Percentiles rank a stretch among this genome's conserved stretches.
These are phyloP conservation scores for Tetrao urogallus DNA, from an alignment of 2,113 vertebrate genomes.

Conservation along the genomic window DNA sequence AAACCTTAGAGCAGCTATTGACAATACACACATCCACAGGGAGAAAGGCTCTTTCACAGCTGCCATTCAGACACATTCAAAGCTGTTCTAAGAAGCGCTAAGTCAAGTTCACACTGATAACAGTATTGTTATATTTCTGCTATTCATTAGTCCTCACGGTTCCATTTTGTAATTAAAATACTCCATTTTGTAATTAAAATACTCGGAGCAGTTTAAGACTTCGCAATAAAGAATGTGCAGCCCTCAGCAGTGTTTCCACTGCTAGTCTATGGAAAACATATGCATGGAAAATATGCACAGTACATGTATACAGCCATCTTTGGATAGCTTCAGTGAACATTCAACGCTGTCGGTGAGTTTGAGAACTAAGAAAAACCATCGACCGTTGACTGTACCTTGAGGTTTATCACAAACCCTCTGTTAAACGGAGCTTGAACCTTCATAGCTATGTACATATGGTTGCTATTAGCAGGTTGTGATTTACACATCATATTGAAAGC, in stretches of 20 bases:
- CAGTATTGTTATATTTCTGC: constrained; percentile 26
- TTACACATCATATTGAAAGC: constrained; percentile 49
- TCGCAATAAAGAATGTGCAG: constrained; percentile 64
- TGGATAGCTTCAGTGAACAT: constrained; percentile 91
- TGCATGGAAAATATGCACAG: constrained; percentile 48
- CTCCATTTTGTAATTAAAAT: constrained; percentile 64
- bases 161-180: constrained; percentile 64
- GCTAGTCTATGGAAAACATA: constrained; percentile 57
- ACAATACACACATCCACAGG: background rate
- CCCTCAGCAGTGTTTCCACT: constrained; percentile 65
- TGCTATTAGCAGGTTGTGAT: constrained; percentile 58
- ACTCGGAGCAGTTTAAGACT: constrained; percentile 58
- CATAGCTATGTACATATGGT: constrained; percentile 42
- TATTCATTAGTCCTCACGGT: constrained; percentile 65
- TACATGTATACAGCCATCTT: constrained; percentile 27
- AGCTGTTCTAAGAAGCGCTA: constrained; percentile 11
- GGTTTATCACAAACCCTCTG: constrained; percentile 79
- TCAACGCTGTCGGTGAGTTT: constrained; percentile 99
- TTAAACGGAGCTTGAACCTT: background rate
- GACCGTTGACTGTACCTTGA: constrained; percentile 99
- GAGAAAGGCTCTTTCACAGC: background rate
- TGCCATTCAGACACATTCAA: background rate
- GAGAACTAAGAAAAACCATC: constrained; percentile 92
- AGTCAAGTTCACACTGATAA: constrained; percentile 24
- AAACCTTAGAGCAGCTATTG: background rate